phyloP scores from a whole-genome alignment of 2,113 vertebrate species.

The Alectura lathami region DNA sequence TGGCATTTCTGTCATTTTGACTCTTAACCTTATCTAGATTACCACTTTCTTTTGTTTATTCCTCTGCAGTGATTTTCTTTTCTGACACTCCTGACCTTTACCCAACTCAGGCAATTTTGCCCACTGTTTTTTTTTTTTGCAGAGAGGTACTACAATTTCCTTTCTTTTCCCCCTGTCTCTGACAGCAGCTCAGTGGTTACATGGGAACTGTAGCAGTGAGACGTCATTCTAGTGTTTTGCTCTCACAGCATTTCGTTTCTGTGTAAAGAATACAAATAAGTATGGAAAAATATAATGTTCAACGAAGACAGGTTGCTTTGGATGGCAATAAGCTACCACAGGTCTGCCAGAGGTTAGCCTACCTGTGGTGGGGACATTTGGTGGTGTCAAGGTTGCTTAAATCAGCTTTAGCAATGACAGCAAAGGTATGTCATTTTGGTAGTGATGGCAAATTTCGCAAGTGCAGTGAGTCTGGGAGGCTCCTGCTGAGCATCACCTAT shows the following conservation, averaged over 20 bases:
- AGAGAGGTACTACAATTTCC: neutral
- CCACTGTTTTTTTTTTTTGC: neutral
- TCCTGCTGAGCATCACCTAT: accelerated
- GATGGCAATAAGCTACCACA: neutral
- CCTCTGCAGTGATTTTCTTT: neutral
- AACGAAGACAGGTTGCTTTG: neutral
- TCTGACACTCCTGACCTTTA: neutral
- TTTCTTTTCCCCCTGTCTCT: neutral
- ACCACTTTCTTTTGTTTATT: neutral
- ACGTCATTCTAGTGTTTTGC: neutral
- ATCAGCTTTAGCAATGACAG: neutral
- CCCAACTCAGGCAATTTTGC: neutral
- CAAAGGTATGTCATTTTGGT: neutral
- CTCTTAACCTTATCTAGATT: neutral
- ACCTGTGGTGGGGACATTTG: neutral
- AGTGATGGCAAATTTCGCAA: neutral
- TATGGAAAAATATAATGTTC: neutral
- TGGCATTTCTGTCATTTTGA: neutral
- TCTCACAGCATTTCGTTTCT: neutral
- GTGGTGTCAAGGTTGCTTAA: neutral
- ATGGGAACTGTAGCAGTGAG: neutral
- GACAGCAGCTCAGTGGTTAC: neutral
- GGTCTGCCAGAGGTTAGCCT: neutral
- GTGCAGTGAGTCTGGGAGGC: neutral
- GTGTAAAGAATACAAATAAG: neutral